Evolutionary conservation across 2,888 invertebrate genomes (phyloP).

Genomic region (Cancer borealis): DNA sequence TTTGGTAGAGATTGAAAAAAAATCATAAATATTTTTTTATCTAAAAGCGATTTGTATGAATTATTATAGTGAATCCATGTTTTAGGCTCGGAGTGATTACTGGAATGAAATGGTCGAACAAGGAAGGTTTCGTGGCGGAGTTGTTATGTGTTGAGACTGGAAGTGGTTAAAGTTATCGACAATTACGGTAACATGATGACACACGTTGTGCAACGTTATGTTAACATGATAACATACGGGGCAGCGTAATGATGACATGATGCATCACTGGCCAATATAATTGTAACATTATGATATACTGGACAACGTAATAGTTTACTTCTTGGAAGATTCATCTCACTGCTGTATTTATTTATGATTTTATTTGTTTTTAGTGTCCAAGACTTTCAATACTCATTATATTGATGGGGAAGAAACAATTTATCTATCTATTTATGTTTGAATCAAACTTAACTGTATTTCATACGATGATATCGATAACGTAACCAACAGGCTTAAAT

Average conservation of each 20-base stretch:
- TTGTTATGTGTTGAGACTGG: neutral
- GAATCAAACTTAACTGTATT: neutral
- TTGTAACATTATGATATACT: no score
- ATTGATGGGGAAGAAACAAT: neutral
- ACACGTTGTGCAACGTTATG: neutral
- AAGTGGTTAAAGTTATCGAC: neutral
- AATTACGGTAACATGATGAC: neutral
- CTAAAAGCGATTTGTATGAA: no score
- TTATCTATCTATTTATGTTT: neutral
- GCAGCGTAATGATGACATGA: neutral
- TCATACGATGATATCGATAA: neutral
- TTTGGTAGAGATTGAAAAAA: no score
- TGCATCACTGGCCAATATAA: neutral
- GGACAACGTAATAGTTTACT: no score
- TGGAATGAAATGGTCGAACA: neutral
- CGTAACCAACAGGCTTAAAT: neutral
- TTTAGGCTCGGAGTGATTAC: no score
- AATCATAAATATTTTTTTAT: no score
- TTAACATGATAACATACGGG: neutral
- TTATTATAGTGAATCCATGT: no score
- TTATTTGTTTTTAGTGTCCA: neutral
- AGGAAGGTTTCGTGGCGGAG: neutral
- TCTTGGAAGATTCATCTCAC: neutral
- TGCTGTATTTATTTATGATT: neutral
- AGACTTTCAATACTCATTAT: neutral